Evolutionary conservation across 2,113 vertebrate species (phyloP).

Genomic region (Neopipo cinnamomea): DNA sequence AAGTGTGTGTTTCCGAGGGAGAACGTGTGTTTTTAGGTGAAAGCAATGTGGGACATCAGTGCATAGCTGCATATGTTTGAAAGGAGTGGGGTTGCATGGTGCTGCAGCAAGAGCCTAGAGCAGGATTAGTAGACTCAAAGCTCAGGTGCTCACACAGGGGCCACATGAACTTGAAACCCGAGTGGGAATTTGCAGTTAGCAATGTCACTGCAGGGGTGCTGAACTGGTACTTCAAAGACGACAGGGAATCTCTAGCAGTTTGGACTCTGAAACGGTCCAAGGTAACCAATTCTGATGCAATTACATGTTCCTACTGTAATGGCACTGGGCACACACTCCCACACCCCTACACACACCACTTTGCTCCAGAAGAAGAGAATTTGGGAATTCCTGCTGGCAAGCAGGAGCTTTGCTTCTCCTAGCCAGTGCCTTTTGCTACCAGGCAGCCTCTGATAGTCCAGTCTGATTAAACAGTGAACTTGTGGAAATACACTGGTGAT

Average conservation of each 20-base stretch:
- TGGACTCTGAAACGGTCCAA: not conserved
- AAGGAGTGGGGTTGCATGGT: rapidly evolving
- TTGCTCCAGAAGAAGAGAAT: not conserved
- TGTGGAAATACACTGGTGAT: not conserved
- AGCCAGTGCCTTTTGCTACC: not conserved
- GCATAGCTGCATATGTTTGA: not conserved
- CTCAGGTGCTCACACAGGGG: not conserved
- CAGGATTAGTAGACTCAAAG: not conserved
- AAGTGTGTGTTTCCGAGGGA: not conserved
- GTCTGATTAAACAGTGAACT: not conserved
- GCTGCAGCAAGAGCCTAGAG: not conserved
- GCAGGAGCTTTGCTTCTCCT: not conserved
- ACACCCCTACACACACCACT: not conserved
- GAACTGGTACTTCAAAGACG: not conserved
- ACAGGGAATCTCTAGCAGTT: not conserved
- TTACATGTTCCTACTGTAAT: not conserved
- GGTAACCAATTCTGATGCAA: not conserved
- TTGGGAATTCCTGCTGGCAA: not conserved
- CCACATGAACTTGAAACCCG: not conserved
- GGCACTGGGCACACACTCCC: not conserved
- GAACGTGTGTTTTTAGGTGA: not conserved
- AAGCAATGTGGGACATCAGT: not conserved
- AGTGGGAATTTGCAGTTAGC: not conserved
- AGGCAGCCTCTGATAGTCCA: not conserved
- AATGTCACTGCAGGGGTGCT: not conserved